A percentile compares a stretch with the other conserved stretches of the same genome.
These are phyloP conservation scores for Dicaeum eximium DNA, from an alignment of 2,113 vertebrate genomes.

Conservation along the genomic window DNA sequence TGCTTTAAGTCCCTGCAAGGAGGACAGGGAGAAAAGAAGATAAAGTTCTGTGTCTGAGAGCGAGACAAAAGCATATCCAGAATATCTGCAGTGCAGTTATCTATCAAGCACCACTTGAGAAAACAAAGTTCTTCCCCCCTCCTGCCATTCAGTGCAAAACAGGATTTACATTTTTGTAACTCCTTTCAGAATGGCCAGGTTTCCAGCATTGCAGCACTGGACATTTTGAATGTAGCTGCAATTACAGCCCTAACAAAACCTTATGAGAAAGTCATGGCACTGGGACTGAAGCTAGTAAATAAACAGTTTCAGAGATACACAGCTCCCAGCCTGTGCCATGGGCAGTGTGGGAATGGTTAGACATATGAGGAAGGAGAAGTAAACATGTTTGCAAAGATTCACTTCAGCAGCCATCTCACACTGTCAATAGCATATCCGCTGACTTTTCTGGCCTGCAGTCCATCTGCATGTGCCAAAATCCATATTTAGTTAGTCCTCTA, in stretches of 20 bases:
- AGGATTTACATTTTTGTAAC: not conserved
- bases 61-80: not conserved
- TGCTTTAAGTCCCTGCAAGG: conserved; percentile 90
- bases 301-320: not conserved
- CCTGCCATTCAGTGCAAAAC: not conserved
- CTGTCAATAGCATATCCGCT: not conserved
- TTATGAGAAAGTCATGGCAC: not conserved
- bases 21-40: not conserved
- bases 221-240: not conserved
- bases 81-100: not conserved
- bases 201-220: not conserved
- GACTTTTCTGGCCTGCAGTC: not conserved
- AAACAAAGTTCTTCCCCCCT: not conserved
- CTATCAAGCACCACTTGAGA: not conserved
- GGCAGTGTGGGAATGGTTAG: not conserved
- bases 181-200: not conserved
- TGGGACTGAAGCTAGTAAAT: not conserved
- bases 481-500: not conserved
- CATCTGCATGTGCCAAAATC: not conserved
- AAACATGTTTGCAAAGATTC: not conserved
- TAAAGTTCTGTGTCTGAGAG: not conserved
- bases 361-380: not conserved
- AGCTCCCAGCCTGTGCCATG: not conserved
- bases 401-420: not conserved
- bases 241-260: not conserved